These are phyloP conservation scores for Tortricodes alternella DNA, from an alignment of 2,888 invertebrate species.

Conservation along the genomic window DNA sequence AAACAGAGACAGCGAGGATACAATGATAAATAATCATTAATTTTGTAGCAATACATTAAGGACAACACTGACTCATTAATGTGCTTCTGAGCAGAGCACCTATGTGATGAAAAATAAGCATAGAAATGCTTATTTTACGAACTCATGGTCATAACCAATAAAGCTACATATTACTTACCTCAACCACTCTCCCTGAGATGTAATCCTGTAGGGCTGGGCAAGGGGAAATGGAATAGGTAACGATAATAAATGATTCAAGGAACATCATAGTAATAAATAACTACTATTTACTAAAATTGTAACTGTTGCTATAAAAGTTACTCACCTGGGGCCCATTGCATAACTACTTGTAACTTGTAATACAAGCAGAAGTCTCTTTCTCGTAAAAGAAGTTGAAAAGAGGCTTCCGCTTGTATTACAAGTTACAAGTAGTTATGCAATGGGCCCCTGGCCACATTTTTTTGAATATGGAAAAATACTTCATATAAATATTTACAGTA, in stretches of 20 bases:
- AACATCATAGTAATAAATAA: neutral
- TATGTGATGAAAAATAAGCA: neutral
- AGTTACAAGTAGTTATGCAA: no score
- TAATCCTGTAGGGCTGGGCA: neutral
- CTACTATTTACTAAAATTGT: neutral
- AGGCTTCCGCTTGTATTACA: no score
- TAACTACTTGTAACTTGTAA: no score
- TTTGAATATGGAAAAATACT: conserved; percentile 11
- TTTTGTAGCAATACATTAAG: no score
- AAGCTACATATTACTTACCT: conserved; percentile 21
- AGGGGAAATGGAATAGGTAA: conserved; percentile 11
- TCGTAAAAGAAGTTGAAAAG: no score
- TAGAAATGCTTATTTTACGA: neutral
- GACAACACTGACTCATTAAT: no score
- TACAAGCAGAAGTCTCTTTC: no score
- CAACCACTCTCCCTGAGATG: conserved; percentile 4
- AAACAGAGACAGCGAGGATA: no score
- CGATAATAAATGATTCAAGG: conserved; percentile 15
- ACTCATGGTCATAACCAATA: conserved; percentile 23
- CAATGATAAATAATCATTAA: no score
- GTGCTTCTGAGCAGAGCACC: neutral
- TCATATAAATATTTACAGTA: conserved; percentile 33
- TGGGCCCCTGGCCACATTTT: neutral
- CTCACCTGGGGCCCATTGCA: no score
- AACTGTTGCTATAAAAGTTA: neutral